Evolutionary conservation across 92 coral and sea anemone species (phyloP), one percentile per base, ranked within the genome.

Genomic region (Anthopleura xanthogrammica): DNA sequence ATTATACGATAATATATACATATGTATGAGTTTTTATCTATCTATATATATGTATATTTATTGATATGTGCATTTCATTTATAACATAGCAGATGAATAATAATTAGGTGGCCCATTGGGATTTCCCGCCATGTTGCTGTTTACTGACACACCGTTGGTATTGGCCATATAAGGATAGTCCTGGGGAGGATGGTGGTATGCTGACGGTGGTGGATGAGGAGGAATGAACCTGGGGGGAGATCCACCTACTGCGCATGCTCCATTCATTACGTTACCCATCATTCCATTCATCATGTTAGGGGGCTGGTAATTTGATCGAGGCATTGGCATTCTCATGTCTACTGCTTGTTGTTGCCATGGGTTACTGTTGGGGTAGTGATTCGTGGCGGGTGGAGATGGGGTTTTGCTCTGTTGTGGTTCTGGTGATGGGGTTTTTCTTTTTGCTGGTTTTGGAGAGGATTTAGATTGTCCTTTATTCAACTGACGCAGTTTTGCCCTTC

Each of bases 401-500:
- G 80, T 83, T 71, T 78, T 78, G 14, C 41, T 78, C 8, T 71
- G 79, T 43, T 78, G 78, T 39, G 81, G 81, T 79, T 85, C 88
- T 14, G 97, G 97, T 23, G 97, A 83, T 8, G 97, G 94, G 1
- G 94, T 82, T 84, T 91, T 93, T 76, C 97, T 83, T 78, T 93
- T 93, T n/a, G 50, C 90, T 1, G 90, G 88, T 77, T 92, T 88
- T 3, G 97, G 91, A 6, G 95, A 92, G 12, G 93, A 87, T 76
- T 95, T 95, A 20, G 89, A 89, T 82, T 93, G 97, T 36, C 94
- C 90, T 87, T 95, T 94, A 83, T 87, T 94, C 73, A 90, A 90
- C 70, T 95, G 98, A 23, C 98, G 92, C 48, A 95, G 90, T 78
- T 95, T 95, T 1, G 98, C 98, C 77, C 98, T 85, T 79, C 97